phyloP scores from a whole-genome alignment of 2,888 invertebrate species.

The Melinopterus prodromus region DNA sequence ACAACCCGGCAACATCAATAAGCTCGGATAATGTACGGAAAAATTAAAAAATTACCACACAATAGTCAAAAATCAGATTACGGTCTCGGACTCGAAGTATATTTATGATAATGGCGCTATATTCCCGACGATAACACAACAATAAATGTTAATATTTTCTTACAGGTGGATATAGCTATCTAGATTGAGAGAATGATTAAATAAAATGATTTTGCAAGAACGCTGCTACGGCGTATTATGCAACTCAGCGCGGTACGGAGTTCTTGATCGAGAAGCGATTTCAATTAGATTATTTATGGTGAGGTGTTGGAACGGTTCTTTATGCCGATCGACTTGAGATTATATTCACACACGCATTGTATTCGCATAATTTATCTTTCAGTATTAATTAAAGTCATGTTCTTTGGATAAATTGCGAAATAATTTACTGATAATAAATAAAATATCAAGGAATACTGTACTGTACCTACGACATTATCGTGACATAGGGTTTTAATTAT shows the following conservation, averaged over 20 bases:
- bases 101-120: neutral
- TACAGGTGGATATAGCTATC: constrained; percentile 6
- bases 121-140: neutral
- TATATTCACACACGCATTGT: neutral
- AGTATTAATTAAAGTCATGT: too few relatives aligned
- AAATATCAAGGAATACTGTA: too few relatives aligned
- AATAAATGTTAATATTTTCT: constrained; percentile 7
- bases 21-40: neutral
- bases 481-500: too few relatives aligned
- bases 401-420: too few relatives aligned
- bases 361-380: too few relatives aligned
- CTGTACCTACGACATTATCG: too few relatives aligned
- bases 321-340: neutral
- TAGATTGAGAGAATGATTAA: constrained; percentile 15
- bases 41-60: neutral
- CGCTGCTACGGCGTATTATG: neutral
- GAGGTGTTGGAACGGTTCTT: neutral
- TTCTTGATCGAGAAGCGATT: neutral
- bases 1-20: constrained; percentile 4
- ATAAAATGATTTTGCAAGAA: constrained; percentile 13
- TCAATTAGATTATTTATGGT: neutral
- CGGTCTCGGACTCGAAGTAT: neutral
- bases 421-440: too few relatives aligned
- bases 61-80: neutral
- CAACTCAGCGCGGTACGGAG: constrained; percentile 5